Evolutionary conservation across 2,113 vertebrate species (phyloP), one percentile per base, ranked within the genome.

Genomic region (Cinclus mexicanus): DNA sequence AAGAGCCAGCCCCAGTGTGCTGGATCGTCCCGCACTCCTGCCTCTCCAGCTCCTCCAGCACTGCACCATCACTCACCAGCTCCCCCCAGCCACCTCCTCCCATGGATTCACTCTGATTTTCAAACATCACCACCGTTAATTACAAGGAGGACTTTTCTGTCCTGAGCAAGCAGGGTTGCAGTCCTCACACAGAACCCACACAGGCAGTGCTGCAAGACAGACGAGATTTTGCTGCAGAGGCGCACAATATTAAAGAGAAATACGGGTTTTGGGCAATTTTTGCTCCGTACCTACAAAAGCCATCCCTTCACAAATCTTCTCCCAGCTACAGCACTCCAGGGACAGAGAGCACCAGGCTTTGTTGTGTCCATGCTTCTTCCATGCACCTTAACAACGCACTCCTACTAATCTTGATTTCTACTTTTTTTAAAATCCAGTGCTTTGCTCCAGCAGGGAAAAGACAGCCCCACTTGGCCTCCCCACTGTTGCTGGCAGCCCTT

Each of bases 161-260:
- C 63, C 52, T 2, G 2, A 60, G 42, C 1, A 0, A 87, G 47
- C 2, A 1, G 14, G 14, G 33, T 12, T 83, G 67, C 67, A 60
- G 55, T 60, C 59, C 64, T 84, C 4, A 6, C 41, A 33, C 33
- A 67, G 77, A 83, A 55, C 35, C 56, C 35, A 19, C 28, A 0
- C 37, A 70, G 49, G 16, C 55, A 55, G 39, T 7, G 49, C 70
- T 55, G 31, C 61, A 71, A 41, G 87, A 37, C 47, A 63, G 46
- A n/a, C 0, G 0, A 41, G 41, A 16, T 94, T 61, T 80, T 0
- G 0, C 39, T 69, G 33, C 28, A 29, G 61, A 79, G 53, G 23
- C 89, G 56, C 59, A 61, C 1, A 2, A 1, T 5, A n/a, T 33
- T 59, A 22, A 63, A 69, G 25, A 92, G 41, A 89, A 83, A 49